A percentile compares a stretch with the other conserved stretches of the same genome.
These are phyloP conservation scores for Molorchus minor DNA, from an alignment of 2,888 invertebrate species.

Conservation along the genomic window DNA sequence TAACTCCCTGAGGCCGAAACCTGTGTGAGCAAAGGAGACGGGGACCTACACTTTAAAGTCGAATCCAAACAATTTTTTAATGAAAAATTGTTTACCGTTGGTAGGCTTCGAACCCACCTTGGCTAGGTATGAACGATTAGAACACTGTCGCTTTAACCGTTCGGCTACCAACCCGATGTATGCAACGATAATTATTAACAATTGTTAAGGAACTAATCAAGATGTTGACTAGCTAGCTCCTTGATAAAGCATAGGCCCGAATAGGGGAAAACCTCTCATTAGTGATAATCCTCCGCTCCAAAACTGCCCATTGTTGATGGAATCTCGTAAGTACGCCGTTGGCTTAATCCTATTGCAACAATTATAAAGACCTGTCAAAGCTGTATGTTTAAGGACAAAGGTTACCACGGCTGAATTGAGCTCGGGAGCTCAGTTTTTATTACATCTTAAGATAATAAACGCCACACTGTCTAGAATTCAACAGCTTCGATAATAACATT, in stretches of 20 bases:
- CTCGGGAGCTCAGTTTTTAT: constrained; percentile 5
- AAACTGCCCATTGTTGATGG: constrained; percentile 27
- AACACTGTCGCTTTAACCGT: too few species aligned
- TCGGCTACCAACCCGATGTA: too few species aligned
- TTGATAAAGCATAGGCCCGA: neutral
- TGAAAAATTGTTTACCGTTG: too few species aligned
- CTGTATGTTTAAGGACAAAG: constrained; percentile 18
- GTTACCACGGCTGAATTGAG: neutral
- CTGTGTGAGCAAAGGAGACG: too few species aligned
- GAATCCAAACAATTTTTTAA: too few species aligned
- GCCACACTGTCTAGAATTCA: neutral
- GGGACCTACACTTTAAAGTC: too few species aligned
- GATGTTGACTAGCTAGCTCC: neutral
- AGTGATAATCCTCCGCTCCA: constrained; percentile 13
- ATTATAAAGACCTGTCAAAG: constrained; percentile 13
- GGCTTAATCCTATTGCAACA: constrained; percentile 22
- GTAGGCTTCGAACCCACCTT: too few species aligned
- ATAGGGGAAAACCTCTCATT: constrained; percentile 16
- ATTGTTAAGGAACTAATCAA: neutral
- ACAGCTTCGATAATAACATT: constrained; percentile 6
- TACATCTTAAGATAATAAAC: neutral
- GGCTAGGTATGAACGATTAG: too few species aligned
- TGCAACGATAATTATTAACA: too few species aligned
- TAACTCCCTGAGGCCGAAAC: too few species aligned
- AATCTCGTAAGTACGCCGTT: constrained; percentile 12